Evolutionary conservation across 2,113 vertebrate genomes (phyloP).

Genomic region (Nicator chloris): DNA sequence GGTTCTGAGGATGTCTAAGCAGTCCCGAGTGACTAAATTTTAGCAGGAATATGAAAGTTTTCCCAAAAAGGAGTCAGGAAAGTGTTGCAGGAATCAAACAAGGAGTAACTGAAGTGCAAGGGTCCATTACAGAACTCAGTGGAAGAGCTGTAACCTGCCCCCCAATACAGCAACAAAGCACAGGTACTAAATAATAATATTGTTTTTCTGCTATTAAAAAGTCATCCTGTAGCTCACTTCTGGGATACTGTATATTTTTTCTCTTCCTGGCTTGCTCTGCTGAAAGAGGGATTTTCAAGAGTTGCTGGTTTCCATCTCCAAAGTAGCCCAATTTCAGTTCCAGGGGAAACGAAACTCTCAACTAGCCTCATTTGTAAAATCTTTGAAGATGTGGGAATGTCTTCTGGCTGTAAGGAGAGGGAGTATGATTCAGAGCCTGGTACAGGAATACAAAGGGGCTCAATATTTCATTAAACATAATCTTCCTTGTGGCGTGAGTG

Average conservation of each 20-base stretch:
- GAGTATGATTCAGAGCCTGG: background rate
- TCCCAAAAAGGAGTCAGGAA: background rate
- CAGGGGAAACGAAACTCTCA: background rate
- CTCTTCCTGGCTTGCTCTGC: background rate
- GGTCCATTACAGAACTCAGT: background rate
- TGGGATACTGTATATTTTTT: background rate
- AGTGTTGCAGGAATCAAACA: background rate
- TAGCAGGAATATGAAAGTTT: background rate
- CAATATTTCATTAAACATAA: constrained; percentile 17
- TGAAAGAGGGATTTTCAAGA: background rate
- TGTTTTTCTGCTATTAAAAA: background rate
- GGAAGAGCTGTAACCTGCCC: background rate
- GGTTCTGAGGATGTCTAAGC: background rate
- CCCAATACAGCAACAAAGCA: background rate
- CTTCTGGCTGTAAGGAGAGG: background rate
- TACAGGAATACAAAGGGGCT: background rate
- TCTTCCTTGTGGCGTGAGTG: background rate
- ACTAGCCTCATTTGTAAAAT: background rate
- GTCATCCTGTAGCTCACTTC: background rate
- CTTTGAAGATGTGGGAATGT: background rate
- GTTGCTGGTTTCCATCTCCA: background rate
- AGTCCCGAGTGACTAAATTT: background rate
- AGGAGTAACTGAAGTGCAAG: background rate
- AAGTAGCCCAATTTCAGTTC: background rate
- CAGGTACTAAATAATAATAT: background rate